These are phyloP conservation scores for Toxotes lorentzi DNA, from an alignment of 2,797 vertebrate genomes.

Conservation along the genomic window DNA sequence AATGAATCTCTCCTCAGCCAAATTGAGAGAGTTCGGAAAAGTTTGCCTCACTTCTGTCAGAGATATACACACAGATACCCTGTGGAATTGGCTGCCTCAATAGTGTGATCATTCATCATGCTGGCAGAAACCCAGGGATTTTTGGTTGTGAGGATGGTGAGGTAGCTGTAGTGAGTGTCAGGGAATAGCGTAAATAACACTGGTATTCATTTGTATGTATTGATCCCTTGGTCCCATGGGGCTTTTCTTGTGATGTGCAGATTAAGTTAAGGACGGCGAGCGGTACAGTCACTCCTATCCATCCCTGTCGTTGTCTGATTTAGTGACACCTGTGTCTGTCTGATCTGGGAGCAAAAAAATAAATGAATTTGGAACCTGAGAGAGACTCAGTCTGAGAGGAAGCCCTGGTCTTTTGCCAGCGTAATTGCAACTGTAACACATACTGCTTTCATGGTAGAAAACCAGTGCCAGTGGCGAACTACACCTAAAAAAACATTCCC, in stretches of 20 bases:
- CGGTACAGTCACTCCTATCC: not conserved
- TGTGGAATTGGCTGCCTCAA: slow-evolving; percentile 29
- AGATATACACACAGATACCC: slow-evolving; percentile 37
- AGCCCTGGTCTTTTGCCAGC: not conserved
- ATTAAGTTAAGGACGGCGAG: slow-evolving; percentile 28
- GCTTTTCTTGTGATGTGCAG: slow-evolving; percentile 27
- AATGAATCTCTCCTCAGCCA: slow-evolving; percentile 43
- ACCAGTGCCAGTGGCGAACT: not conserved
- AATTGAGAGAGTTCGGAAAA: slow-evolving; percentile 44
- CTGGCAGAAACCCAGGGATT: slow-evolving; percentile 38
- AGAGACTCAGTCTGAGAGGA: slow-evolving; percentile 17
- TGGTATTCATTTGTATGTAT: slow-evolving; percentile 52
- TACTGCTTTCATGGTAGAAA: not conserved
- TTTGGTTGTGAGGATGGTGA: slow-evolving; percentile 22
- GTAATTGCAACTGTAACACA: slow-evolving; percentile 9
- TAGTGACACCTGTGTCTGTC: slow-evolving; percentile 24
- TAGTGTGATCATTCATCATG: slow-evolving; percentile 34
- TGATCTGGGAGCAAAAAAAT: slow-evolving; percentile 4
- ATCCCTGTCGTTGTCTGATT: slow-evolving; percentile 22
- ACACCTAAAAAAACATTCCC: not conserved
- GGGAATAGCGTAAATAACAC: slow-evolving; percentile 11
- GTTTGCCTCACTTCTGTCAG: slow-evolving; percentile 38
- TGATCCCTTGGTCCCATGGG: slow-evolving; percentile 26
- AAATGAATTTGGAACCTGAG: slow-evolving; percentile 13
- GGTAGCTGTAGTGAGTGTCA: slow-evolving; percentile 22